A percentile compares a stretch with the other conserved stretches of the same genome.
These are phyloP conservation scores for Helicoverpa zea DNA, from an alignment of 1,140 invertebrate genomes.

Conservation along the genomic window DNA sequence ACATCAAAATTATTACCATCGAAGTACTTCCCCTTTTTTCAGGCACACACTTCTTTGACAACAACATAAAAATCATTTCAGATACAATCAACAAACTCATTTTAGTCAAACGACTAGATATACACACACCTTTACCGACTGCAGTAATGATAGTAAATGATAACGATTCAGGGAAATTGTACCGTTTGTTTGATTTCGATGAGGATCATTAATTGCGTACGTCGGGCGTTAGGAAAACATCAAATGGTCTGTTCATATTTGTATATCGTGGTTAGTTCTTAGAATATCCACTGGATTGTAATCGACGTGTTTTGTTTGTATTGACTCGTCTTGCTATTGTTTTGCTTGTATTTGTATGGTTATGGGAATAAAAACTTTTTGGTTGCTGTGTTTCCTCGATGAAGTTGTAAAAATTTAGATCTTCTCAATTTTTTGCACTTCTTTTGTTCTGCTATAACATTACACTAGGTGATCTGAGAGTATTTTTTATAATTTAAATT, in stretches of 20 bases:
- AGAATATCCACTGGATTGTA: neutral
- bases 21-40: too few relatives aligned
- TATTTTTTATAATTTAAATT: too few relatives aligned
- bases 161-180: conserved; percentile 47
- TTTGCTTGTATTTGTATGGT: neutral
- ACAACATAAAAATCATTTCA: neutral
- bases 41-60: too few relatives aligned
- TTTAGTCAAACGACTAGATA: neutral
- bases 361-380: too few relatives aligned
- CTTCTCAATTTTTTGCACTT: neutral
- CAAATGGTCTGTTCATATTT: conserved; percentile 15
- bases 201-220: conserved; percentile 40
- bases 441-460: neutral
- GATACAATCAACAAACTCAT: neutral
- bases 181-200: conserved; percentile 44
- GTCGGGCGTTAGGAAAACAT: conserved; percentile 9
- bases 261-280: neutral
- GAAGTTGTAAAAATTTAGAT: too few relatives aligned
- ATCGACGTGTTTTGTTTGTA: neutral
- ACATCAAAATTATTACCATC: too few relatives aligned
- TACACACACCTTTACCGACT: conserved; percentile 6
- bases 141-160: conserved; percentile 41
- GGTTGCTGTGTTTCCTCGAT: too few relatives aligned
- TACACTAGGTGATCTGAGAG: neutral
- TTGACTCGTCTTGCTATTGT: neutral